These are phyloP conservation scores for Oceanodroma tethys DNA, from an alignment of 2,113 vertebrate species.

Conservation along the genomic window DNA sequence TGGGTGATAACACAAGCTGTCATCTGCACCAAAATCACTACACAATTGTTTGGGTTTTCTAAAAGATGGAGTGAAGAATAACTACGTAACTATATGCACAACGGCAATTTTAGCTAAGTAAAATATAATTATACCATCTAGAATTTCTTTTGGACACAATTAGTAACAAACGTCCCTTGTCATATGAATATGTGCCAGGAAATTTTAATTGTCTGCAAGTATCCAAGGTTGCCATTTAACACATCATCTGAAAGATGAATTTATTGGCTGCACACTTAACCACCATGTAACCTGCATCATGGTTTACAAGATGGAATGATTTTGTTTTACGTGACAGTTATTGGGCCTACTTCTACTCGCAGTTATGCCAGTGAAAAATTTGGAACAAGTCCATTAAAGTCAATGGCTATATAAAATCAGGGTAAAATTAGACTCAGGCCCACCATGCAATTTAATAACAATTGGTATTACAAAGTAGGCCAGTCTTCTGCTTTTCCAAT, in stretches of 20 bases:
- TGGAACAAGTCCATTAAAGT: conserved; percentile 9
- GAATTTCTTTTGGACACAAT: not conserved
- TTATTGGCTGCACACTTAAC: not conserved
- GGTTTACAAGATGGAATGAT: conserved; percentile 24
- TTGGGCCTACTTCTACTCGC: not conserved
- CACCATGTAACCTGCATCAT: not conserved
- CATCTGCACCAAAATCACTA: not conserved
- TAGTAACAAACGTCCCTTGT: not conserved
- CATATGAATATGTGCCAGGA: conserved; percentile 6
- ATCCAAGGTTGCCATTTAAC: not conserved
- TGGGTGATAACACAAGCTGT: not conserved
- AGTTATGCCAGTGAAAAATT: not conserved
- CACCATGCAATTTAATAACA: not conserved
- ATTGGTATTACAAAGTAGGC: not conserved
- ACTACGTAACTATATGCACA: not conserved
- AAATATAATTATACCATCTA: not conserved
- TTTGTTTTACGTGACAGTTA: conserved; percentile 47
- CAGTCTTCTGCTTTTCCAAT: not conserved
- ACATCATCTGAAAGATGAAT: conserved; percentile 30
- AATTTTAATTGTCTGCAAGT: conserved; percentile 36
- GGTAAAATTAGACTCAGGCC: conserved; percentile 8
- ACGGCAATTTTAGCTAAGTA: not conserved
- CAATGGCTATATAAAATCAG: not conserved
- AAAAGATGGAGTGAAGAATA: not conserved
- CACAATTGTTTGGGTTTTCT: not conserved